These are phyloP conservation scores for Poeciliopsis retropinna DNA, from an alignment of 2,113 vertebrate genomes.

Conservation along the genomic window DNA sequence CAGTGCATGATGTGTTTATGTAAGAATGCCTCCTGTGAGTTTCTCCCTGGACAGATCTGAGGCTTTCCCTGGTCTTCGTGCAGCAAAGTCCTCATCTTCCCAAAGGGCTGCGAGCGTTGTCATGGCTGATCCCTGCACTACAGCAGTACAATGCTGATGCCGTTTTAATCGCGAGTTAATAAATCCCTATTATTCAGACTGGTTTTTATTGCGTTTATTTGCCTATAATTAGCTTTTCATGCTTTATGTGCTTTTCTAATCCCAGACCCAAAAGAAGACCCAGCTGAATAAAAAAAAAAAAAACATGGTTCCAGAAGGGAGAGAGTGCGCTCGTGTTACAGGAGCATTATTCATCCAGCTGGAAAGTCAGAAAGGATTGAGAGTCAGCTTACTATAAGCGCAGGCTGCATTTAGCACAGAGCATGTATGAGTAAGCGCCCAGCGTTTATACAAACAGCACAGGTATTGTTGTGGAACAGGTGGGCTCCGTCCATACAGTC, in stretches of 20 bases:
- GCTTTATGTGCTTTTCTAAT: conserved; percentile 32
- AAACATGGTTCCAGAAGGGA: conserved; percentile 21
- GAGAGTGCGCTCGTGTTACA: conserved; percentile 40
- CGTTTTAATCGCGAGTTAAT: not conserved
- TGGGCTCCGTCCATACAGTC: not conserved
- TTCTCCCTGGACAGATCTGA: conserved; percentile 30
- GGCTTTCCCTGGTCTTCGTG: conserved; percentile 10
- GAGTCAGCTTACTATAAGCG: conserved; percentile 37
- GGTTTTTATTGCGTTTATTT: conserved; percentile 18
- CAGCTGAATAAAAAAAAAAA: conserved; percentile 32
- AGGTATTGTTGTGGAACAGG: conserved; percentile 37
- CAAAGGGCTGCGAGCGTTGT: conserved; percentile 2
- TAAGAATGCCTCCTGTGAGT: conserved; percentile 10
- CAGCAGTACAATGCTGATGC: not conserved
- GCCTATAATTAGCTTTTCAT: not conserved
- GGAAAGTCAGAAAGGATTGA: conserved; percentile 49
- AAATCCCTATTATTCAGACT: not conserved
- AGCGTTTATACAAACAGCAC: conserved; percentile 45
- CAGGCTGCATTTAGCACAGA: conserved; percentile 57
- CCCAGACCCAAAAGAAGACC: conserved; percentile 27
- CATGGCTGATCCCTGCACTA: conserved; percentile 10
- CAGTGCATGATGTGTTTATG: not conserved
- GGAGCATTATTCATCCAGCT: conserved; percentile 75
- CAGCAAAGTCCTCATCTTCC: conserved; percentile 15
- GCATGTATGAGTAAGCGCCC: conserved; percentile 39